phyloP scores from a whole-genome alignment of 2,888 invertebrate genomes.

The Allacma fusca region DNA sequence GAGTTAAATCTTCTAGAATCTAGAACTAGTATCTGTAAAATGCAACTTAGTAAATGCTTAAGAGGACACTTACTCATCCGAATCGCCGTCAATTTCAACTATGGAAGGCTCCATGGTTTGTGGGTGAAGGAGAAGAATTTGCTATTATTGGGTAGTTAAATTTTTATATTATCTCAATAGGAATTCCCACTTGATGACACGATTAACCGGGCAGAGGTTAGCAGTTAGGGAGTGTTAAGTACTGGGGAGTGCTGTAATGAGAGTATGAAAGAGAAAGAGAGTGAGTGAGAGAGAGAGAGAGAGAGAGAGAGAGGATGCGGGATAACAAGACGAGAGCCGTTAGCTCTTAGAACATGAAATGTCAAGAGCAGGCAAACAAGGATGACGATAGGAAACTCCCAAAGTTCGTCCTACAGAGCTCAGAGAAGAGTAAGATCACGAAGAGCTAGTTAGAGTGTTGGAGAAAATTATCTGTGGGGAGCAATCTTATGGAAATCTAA shows the following conservation, averaged over 20 bases:
- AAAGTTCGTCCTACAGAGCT: not conserved
- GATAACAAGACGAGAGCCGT: too few species aligned
- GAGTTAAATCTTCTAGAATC: too few species aligned
- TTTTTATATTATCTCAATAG: not conserved
- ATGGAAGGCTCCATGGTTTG: conserved; percentile 48
- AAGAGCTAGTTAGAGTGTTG: not conserved
- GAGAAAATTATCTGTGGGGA: not conserved
- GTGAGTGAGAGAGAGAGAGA: conserved; percentile 22
- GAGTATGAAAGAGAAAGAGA: conserved; percentile 3
- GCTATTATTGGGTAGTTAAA: not conserved
- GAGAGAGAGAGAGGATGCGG: too few species aligned
- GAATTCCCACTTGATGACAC: not conserved
- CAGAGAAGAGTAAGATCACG: not conserved
- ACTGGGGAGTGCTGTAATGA: not conserved
- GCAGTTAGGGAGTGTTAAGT: not conserved
- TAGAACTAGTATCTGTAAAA: too few species aligned
- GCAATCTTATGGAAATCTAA: conserved; percentile 5
- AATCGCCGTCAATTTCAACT: conserved; percentile 50
- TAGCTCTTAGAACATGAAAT: not conserved
- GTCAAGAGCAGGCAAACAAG: not conserved
- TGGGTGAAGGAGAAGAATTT: not conserved
- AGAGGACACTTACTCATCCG: conserved; percentile 50
- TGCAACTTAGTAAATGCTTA: not conserved
- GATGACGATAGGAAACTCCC: conserved; percentile 8
- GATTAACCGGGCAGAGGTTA: not conserved